Evolutionary conservation across 2,797 vertebrate species (phyloP).

Genomic region (Tragelaphus oryx): DNA sequence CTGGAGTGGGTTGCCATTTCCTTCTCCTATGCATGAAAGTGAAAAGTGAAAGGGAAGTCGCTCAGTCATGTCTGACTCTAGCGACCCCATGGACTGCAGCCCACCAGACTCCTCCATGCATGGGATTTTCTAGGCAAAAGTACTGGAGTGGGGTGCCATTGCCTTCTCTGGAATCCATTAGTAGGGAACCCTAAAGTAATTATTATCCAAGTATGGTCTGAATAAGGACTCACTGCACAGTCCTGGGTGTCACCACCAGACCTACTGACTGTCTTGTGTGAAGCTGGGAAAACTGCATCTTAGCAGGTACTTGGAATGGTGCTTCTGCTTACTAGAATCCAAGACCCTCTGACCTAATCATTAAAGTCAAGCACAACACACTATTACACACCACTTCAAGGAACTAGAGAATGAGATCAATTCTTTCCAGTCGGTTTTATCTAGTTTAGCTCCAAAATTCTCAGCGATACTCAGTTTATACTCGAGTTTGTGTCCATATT

Average conservation of each 20-base stretch:
- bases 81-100: too few relatives aligned
- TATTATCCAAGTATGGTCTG: not conserved
- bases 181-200: not conserved
- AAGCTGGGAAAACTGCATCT: not conserved
- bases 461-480: not conserved
- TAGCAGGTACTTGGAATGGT: not conserved
- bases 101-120: too few relatives aligned
- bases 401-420: not conserved
- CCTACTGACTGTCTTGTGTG: not conserved
- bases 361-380: not conserved
- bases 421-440: not conserved
- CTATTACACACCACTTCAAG: not conserved
- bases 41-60: too few relatives aligned
- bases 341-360: not conserved
- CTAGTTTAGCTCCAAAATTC: not conserved
- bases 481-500: not conserved
- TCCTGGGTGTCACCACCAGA: not conserved
- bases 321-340: not conserved
- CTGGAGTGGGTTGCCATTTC: too few relatives aligned
- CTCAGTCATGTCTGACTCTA: too few relatives aligned
- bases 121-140: too few relatives aligned
- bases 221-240: not conserved
- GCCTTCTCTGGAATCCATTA: too few relatives aligned
- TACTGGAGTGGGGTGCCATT: too few relatives aligned
- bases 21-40: too few relatives aligned